phyloP scores from a whole-genome alignment of 2,113 vertebrate species.

The Centropus bengalensis region DNA sequence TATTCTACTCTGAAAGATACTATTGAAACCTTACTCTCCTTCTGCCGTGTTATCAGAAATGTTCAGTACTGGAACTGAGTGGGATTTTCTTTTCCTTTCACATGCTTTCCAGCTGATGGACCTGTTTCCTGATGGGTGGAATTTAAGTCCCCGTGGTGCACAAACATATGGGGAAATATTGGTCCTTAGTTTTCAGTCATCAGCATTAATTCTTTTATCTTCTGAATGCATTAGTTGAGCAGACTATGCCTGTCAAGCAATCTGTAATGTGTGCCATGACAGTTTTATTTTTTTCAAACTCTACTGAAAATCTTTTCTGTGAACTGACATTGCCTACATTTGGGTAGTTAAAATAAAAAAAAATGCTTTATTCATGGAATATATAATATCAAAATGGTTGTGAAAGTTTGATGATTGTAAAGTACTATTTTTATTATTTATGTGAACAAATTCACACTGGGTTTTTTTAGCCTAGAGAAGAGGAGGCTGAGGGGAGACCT shows the following conservation, averaged over 20 bases:
- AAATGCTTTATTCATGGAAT: not conserved
- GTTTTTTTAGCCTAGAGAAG: too few relatives aligned
- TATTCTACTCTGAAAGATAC: not conserved
- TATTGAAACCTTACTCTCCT: not conserved
- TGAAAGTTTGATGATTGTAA: not conserved
- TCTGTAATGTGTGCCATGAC: not conserved
- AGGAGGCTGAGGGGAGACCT: too few relatives aligned
- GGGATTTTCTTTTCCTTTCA: constrained; percentile 25
- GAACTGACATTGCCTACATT: not conserved
- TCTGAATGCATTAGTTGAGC: constrained; percentile 49
- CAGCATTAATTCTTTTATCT: constrained; percentile 79
- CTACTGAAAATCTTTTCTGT: not conserved
- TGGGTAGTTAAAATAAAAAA: not conserved
- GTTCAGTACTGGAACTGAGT: not conserved
- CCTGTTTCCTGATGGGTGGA: not conserved
- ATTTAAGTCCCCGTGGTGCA: not conserved
- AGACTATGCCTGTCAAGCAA: constrained; percentile 7
- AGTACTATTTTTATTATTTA: not conserved
- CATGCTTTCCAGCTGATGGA: not conserved
- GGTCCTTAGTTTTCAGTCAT: constrained; percentile 13
- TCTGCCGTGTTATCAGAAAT: not conserved
- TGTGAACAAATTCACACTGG: not conserved
- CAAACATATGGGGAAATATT: constrained; percentile 22
- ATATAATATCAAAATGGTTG: not conserved
- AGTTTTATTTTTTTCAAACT: not conserved